Evolutionary conservation across 2,888 invertebrate genomes (phyloP).

Genomic region (Phorcus lineatus): DNA sequence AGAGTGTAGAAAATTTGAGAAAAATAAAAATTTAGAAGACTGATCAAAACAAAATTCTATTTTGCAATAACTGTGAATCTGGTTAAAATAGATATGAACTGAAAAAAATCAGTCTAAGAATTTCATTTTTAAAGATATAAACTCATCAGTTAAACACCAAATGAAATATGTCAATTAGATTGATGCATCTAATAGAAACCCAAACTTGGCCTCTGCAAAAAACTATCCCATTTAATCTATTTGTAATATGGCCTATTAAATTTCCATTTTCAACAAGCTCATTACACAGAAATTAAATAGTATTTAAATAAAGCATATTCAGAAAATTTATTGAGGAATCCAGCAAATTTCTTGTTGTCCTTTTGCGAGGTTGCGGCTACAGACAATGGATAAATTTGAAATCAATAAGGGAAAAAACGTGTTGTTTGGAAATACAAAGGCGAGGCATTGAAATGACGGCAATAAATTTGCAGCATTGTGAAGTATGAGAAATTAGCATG

Average conservation of each 20-base stretch:
- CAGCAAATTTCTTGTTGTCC: not conserved
- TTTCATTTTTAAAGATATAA: too few species aligned
- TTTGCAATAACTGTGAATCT: too few species aligned
- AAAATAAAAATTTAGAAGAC: too few species aligned
- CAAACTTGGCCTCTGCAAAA: not conserved
- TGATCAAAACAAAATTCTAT: too few species aligned
- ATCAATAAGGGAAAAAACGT: not conserved
- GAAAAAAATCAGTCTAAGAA: too few species aligned
- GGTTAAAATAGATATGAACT: too few species aligned
- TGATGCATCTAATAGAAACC: too few species aligned
- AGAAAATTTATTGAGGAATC: not conserved
- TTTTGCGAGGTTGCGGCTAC: not conserved
- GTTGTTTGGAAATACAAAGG: not conserved
- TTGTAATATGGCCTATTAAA: conserved; percentile 11
- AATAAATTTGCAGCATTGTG: conserved; percentile 8
- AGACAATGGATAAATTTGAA: conserved; percentile 13
- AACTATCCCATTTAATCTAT: conserved; percentile 5
- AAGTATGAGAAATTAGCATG: not conserved
- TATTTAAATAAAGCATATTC: conserved; percentile 1
- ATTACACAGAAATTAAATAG: conserved; percentile 3
- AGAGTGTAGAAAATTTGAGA: too few species aligned
- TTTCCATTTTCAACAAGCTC: not conserved
- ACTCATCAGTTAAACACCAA: not conserved
- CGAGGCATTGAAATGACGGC: not conserved
- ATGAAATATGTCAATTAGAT: not conserved